Conservation (phyloP, 2,888 invertebrate genomes). For the Ectemnius continuus region DNA sequence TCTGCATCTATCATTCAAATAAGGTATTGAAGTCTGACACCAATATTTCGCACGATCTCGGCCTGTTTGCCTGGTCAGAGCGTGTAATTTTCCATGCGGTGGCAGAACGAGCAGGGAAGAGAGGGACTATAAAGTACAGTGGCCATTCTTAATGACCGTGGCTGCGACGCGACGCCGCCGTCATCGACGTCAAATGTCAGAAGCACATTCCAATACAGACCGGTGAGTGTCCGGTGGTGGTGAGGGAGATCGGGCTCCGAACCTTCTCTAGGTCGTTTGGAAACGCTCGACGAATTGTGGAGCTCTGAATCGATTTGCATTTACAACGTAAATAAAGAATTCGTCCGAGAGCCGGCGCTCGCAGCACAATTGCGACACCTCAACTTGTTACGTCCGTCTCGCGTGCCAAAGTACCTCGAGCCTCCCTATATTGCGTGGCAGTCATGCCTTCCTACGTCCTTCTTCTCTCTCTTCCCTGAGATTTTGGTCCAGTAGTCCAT, state of each 20-base stretch:
- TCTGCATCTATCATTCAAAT: background rate
- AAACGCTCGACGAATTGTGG: constrained; percentile 5
- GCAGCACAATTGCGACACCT: constrained; percentile 43
- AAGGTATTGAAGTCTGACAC: background rate
- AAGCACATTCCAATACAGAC: constrained; percentile 17
- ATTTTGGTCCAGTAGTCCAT: background rate
- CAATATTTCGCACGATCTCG: too few species aligned
- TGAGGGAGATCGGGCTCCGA: constrained; percentile 13
- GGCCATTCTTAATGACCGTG: constrained; percentile 10
- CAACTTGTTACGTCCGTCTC: constrained; percentile 27
- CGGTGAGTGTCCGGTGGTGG: constrained; percentile 27
- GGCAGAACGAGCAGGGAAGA: background rate
- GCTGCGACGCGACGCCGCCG: constrained; percentile 9
- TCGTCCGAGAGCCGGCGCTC: constrained; percentile 21
- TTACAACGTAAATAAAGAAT: constrained; percentile 58
- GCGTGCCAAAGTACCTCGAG: constrained; percentile 21
- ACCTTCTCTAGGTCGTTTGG: constrained; percentile 58
- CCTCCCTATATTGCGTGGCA: background rate
- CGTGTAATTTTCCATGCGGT: background rate
- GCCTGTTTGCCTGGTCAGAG: background rate
- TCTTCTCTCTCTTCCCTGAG: background rate
- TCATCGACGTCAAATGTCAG: constrained; percentile 45
- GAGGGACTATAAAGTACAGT: constrained; percentile 8
- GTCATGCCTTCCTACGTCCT: background rate
- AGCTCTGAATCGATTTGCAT: constrained; percentile 57